These are phyloP conservation scores for Eclectus roratus DNA, from an alignment of 2,113 vertebrate genomes.

Conservation along the genomic window DNA sequence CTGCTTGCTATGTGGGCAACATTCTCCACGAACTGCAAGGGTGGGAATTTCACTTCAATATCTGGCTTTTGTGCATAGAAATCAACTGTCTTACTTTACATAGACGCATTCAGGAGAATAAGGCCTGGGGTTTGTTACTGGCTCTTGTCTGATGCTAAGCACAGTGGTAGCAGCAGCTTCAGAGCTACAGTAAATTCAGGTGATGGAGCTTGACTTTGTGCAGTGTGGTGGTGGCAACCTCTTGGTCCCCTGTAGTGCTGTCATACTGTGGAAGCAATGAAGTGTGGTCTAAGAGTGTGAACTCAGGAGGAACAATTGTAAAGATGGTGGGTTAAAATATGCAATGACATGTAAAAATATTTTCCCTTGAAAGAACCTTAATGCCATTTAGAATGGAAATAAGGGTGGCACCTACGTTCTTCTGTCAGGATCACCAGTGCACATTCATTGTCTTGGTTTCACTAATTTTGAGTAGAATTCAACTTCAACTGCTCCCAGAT, in stretches of 20 bases:
- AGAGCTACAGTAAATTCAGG: neutral
- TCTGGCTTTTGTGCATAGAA: neutral
- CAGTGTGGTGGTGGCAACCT: accelerated
- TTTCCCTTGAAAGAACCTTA: neutral
- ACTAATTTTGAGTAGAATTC: neutral
- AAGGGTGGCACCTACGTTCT: neutral
- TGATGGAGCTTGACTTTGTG: accelerated
- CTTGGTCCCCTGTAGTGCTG: neutral
- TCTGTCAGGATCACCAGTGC: neutral
- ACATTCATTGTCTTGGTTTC: neutral
- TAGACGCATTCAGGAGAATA: accelerated
- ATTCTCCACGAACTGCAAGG: neutral
- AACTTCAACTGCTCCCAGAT: neutral
- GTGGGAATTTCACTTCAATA: neutral
- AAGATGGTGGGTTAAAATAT: neutral
- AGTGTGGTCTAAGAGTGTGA: neutral
- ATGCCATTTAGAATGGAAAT: neutral
- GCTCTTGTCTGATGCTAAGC: neutral
- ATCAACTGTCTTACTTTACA: neutral
- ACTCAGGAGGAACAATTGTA: neutral
- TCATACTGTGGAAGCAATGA: neutral
- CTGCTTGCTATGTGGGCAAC: neutral
- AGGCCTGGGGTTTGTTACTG: neutral
- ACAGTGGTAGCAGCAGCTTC: neutral
- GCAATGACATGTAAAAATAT: neutral